Evolutionary conservation across 2,797 vertebrate species (phyloP), one percentile per base, ranked within the genome.

Genomic region (Dipus sagitta): DNA sequence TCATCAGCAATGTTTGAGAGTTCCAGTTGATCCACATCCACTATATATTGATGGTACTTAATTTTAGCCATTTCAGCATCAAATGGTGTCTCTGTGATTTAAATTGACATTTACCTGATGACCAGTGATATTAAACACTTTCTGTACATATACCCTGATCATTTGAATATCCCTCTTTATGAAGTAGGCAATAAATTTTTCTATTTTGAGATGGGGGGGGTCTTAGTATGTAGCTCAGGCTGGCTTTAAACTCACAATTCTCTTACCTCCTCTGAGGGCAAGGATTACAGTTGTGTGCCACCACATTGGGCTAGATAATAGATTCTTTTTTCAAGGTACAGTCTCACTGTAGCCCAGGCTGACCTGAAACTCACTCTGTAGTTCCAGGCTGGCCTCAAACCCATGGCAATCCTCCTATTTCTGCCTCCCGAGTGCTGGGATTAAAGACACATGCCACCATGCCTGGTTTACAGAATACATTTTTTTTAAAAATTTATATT

Each of bases 81-180:
- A 88, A 54, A 52, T 84, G 58, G 6, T 21, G 82, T 86, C 24
- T 93, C 52, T 52, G 20, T 91, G 24, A 47, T 75, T 94, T 81
- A 85, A 88, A 85, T 85, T 88, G 81, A 4, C 12, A 21, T 72
- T 85, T 91, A 1, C 8, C 24, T 67, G 42, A 81, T 95, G 67
- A 72, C 42, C 30, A 71, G 38, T 90, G 28, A 70, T 79, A 78
- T 42, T 68, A 94, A 82, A 3, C 21, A 91, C 8, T 60, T 85
- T 6, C 60, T 38, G 26, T 60, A 24, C 58, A 28, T 60, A 76
- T 28, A 47, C 62, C 54, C 60, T 93, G 62, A 68, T 2, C 17
- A 81, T 65, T 84, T 86, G 17, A 20, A 67, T 70, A 64, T 88
- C 5, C 90, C 85, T 89, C 75, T 93, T 70, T 86, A 71, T 82